phyloP scores from a whole-genome alignment of 2,113 vertebrate genomes.

The Xiphophorus maculatus region DNA sequence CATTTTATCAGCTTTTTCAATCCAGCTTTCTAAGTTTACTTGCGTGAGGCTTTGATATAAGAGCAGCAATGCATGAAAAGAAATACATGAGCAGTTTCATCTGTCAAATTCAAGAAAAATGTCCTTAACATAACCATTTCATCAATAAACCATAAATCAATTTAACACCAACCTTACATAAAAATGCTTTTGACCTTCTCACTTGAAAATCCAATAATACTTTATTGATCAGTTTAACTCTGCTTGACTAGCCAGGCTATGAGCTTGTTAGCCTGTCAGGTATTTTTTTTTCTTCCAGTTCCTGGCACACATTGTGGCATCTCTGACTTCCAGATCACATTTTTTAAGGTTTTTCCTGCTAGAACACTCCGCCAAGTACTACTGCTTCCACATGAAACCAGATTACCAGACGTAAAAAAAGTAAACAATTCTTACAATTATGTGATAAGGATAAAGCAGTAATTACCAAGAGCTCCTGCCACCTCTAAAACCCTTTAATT shows the following conservation, averaged over 20 bases:
- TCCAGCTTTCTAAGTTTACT: not conserved
- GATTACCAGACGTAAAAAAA: not conserved
- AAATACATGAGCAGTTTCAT: not conserved
- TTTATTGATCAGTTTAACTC: not conserved
- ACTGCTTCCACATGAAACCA: constrained; percentile 5
- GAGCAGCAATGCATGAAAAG: not conserved
- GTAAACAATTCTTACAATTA: not conserved
- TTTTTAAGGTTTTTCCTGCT: not conserved
- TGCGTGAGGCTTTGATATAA: not conserved
- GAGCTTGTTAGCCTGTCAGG: not conserved
- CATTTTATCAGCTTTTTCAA: constrained; percentile 5
- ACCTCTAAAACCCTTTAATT: constrained; percentile 14
- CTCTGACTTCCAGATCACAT: not conserved
- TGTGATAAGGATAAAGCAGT: not conserved
- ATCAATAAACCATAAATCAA: not conserved
- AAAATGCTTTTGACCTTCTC: not conserved
- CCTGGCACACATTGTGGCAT: not conserved
- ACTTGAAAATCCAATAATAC: not conserved
- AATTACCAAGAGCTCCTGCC: not conserved
- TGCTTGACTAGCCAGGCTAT: not conserved
- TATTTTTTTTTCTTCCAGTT: not conserved
- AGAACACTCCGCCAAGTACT: not conserved
- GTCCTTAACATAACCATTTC: not conserved
- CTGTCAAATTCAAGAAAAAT: not conserved
- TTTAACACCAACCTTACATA: not conserved